Evolutionary conservation across 2,888 invertebrate genomes (phyloP).

Genomic region (Thysanoteuthis rhombus): DNA sequence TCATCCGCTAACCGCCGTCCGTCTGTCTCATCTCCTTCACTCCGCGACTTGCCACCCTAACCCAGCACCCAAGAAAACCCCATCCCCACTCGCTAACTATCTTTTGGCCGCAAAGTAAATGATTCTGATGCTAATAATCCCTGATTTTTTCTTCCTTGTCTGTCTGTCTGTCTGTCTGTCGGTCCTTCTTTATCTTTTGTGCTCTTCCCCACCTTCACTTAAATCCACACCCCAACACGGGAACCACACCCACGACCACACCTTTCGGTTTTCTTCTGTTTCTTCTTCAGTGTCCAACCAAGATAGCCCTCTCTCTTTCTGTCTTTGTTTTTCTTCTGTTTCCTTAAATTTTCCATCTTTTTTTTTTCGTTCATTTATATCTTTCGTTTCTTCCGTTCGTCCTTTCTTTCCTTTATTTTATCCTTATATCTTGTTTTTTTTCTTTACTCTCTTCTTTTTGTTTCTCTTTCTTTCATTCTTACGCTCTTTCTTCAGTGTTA

Average conservation of each 20-base stretch:
- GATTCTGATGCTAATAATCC: neutral
- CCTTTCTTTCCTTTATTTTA: too few species aligned
- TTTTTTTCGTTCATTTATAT: too few species aligned
- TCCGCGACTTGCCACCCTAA: neutral
- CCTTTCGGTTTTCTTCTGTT: neutral
- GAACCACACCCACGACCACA: neutral
- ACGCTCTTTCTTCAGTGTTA: too few species aligned
- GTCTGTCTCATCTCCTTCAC: neutral
- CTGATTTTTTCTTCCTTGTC: neutral
- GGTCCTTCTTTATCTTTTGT: slow-evolving; percentile 12
- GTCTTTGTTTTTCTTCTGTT: neutral
- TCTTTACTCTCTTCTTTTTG: too few species aligned
- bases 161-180: neutral
- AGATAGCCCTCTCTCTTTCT: neutral
- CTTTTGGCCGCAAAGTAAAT: slow-evolving; percentile 12
- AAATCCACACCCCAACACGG: neutral
- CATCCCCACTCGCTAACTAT: neutral
- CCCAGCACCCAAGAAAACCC: neutral
- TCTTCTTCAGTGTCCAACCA: neutral
- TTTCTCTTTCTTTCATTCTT: too few species aligned
- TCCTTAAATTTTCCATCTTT: too few species aligned
- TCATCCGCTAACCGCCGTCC: neutral
- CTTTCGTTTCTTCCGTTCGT: too few species aligned
- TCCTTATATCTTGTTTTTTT: too few species aligned
- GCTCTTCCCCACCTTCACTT: neutral